These are phyloP conservation scores for Cartodere bifasciata DNA, from an alignment of 2,888 invertebrate genomes.

Conservation along the genomic window DNA sequence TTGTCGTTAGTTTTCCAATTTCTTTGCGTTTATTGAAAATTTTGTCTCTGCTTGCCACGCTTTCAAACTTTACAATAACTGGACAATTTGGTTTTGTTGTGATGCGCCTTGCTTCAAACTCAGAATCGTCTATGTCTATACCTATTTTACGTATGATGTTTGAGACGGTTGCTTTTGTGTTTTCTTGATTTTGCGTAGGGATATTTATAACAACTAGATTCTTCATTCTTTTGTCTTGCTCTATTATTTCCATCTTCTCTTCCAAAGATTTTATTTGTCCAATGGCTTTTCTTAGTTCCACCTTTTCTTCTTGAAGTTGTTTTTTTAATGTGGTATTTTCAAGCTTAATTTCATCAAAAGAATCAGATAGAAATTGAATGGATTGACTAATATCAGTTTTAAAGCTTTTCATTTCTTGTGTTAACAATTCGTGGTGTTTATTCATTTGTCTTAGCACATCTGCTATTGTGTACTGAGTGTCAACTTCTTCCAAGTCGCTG, in stretches of 20 bases:
- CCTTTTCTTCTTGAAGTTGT: not conserved
- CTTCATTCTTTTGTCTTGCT: no score
- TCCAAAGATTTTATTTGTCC: slow-evolving; percentile 2
- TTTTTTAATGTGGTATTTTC: no score
- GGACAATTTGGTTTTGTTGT: slow-evolving; percentile 3
- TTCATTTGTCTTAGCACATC: no score
- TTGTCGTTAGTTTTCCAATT: not conserved
- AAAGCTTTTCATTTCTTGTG: no score
- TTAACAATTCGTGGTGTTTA: no score
- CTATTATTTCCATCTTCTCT: not conserved
- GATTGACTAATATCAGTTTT: no score
- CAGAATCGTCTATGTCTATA: not conserved
- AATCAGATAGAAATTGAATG: no score
- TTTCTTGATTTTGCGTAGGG: slow-evolving; percentile 1
- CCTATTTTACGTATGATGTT: not conserved
- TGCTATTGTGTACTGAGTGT: no score
- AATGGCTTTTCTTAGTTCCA: slow-evolving; percentile 1
- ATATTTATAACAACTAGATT: slow-evolving; percentile 1
- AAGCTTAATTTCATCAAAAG: no score
- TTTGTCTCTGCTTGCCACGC: not conserved
- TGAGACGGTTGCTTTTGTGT: not conserved
- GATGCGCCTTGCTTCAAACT: not conserved
- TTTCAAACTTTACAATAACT: slow-evolving; percentile 2
- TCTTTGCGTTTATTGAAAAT: slow-evolving; percentile 1
- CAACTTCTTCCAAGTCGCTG: no score